A percentile compares a stretch with the other conserved stretches of the same genome.
Conservation (phyloP, 2,888 invertebrate species). For the Oegoconia quadripuncta region DNA sequence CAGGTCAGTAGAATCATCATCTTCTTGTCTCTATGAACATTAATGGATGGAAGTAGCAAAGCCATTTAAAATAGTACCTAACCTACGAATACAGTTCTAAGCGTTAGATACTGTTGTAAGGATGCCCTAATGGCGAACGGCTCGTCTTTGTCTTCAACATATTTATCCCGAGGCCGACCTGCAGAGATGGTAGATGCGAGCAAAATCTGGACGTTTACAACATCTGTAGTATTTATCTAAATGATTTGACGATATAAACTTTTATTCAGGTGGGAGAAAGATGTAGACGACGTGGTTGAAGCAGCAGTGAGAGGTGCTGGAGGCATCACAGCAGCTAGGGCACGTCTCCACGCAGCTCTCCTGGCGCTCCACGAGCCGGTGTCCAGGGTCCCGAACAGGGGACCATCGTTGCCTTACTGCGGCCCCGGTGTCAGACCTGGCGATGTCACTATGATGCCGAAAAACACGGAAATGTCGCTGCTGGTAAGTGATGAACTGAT, state of each 20-base stretch:
- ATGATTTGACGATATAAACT: not conserved
- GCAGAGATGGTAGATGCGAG: no score
- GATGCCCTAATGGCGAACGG: no score
- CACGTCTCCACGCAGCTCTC: slow-evolving; percentile 63
- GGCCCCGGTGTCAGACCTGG: slow-evolving; percentile 76
- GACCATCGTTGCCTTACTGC: slow-evolving; percentile 79
- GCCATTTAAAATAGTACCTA: no score
- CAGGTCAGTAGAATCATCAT: slow-evolving; percentile 39
- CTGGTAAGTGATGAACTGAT: slow-evolving; percentile 44
- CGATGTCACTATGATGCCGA: slow-evolving; percentile 74
- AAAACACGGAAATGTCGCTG: slow-evolving; percentile 71
- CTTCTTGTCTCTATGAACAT: no score
- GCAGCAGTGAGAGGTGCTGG: slow-evolving; percentile 75
- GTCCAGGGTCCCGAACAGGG: slow-evolving; percentile 56
- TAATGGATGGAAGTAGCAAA: no score
- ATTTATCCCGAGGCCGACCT: no score
- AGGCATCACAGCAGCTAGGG: slow-evolving; percentile 60
- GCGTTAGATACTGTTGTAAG: no score
- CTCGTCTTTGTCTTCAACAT: no score
- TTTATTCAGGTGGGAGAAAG: slow-evolving; percentile 62
- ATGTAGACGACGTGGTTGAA: slow-evolving; percentile 78
- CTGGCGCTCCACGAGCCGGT: slow-evolving; percentile 55
- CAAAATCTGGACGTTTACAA: no score
- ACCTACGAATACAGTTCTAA: no score
- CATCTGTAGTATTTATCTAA: no score